phyloP scores from a whole-genome alignment of 2,113 vertebrate species.

The Mesitornis unicolor region DNA sequence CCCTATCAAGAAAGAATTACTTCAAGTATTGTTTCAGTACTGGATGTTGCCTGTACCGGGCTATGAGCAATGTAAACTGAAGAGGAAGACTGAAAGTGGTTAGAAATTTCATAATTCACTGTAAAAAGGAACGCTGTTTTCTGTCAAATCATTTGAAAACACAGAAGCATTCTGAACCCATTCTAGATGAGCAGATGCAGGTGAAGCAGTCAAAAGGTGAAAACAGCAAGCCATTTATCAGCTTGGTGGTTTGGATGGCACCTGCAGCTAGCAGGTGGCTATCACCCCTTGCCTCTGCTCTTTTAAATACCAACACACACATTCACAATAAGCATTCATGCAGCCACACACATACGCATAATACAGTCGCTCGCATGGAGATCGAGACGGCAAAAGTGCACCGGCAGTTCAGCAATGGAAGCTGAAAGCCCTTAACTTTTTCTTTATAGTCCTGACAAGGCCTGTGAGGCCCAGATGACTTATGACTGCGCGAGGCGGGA shows the following conservation, averaged over 20 bases:
- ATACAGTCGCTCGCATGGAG: fast-evolving
- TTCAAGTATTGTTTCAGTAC: neutral
- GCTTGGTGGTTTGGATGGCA: neutral
- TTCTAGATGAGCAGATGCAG: neutral
- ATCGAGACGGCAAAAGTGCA: neutral
- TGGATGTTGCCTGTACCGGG: neutral
- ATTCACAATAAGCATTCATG: neutral
- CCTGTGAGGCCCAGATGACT: constrained; percentile 17
- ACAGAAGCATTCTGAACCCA: neutral
- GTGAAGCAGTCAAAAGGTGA: neutral
- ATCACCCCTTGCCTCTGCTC: neutral
- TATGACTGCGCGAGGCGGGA: neutral
- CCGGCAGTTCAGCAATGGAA: neutral
- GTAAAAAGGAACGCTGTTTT: neutral
- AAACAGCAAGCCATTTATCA: neutral
- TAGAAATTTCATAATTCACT: neutral
- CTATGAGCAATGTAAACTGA: neutral
- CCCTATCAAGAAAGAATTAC: neutral
- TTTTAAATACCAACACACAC: neutral
- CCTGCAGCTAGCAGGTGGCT: neutral
- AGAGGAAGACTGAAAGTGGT: neutral
- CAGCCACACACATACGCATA: neutral
- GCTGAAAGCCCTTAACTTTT: neutral
- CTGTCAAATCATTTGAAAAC: neutral
- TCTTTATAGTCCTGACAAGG: neutral